phyloP scores from a whole-genome alignment of 2,797 vertebrate genomes.

The Eulemur rubriventer region DNA sequence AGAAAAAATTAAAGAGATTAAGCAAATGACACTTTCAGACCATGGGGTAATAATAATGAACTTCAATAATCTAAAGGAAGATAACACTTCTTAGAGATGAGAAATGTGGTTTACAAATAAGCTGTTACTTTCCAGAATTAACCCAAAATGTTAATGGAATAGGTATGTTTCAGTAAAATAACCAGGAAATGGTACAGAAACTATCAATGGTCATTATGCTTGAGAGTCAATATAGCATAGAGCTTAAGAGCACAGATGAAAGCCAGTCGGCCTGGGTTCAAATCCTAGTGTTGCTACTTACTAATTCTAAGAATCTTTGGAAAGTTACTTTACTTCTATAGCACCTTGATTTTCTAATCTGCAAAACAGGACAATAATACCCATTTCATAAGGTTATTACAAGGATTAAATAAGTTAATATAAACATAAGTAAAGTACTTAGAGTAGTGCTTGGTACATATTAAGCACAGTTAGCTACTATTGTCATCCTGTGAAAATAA shows the following conservation, averaged over 20 bases:
- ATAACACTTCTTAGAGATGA: background rate
- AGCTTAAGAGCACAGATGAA: background rate
- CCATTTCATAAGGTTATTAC: background rate
- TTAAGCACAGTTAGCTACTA: background rate
- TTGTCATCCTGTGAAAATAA: conserved; percentile 31
- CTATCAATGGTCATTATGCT: background rate
- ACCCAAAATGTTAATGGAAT: background rate
- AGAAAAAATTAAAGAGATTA: background rate
- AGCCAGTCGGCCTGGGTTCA: background rate
- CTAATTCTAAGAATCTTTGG: background rate
- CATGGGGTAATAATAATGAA: background rate
- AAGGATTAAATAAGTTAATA: background rate
- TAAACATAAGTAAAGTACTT: background rate
- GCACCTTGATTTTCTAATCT: background rate
- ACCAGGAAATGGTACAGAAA: background rate
- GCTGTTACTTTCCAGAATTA: background rate
- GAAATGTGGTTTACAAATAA: background rate
- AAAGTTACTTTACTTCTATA: background rate
- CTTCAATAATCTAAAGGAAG: background rate
- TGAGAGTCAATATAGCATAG: background rate
- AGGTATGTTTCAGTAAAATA: background rate
- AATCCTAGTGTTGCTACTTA: background rate
- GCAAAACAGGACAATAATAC: background rate
- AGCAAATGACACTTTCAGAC: background rate
- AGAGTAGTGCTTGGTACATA: background rate